Conservation (phyloP, 2,797 vertebrate species). For the Astyanax mexicanus region DNA sequence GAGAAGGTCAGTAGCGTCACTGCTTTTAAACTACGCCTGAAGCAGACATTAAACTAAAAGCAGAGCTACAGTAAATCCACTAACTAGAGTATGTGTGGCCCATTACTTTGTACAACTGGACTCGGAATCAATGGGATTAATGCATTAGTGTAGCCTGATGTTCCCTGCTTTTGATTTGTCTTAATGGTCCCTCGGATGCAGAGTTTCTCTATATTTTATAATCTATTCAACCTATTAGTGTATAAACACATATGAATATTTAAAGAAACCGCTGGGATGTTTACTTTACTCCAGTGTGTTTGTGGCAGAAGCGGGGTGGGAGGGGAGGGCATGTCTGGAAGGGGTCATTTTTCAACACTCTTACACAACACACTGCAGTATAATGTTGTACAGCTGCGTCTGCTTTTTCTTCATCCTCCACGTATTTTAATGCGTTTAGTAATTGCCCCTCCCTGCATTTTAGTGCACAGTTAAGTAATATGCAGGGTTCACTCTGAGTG, state of each 20-base stretch:
- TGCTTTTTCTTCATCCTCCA: neutral
- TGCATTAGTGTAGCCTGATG: constrained; percentile 54
- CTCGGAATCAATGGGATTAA: constrained; percentile 58
- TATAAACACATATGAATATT: constrained; percentile 49
- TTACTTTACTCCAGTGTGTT: constrained; percentile 34
- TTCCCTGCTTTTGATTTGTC: constrained; percentile 62
- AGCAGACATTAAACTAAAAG: neutral
- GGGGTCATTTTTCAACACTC: constrained; percentile 51
- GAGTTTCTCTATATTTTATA: constrained; percentile 49
- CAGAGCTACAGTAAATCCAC: neutral
- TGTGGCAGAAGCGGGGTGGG: no score
- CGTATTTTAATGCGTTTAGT: constrained; percentile 26
- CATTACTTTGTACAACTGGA: constrained; percentile 27
- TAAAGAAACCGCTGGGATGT: constrained; percentile 31
- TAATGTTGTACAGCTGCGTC: constrained; percentile 24
- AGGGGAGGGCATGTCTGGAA: neutral
- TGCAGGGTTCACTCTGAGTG: constrained; percentile 16
- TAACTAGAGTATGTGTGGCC: neutral
- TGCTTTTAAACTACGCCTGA: neutral
- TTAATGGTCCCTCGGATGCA: constrained; percentile 64
- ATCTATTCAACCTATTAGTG: constrained; percentile 21
- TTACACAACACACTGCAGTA: constrained; percentile 34
- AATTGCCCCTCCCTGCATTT: constrained; percentile 6
- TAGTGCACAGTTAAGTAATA: constrained; percentile 32
- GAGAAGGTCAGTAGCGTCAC: neutral